phyloP scores from a whole-genome alignment of 2,797 vertebrate genomes.

The Austrolebias charrua region DNA sequence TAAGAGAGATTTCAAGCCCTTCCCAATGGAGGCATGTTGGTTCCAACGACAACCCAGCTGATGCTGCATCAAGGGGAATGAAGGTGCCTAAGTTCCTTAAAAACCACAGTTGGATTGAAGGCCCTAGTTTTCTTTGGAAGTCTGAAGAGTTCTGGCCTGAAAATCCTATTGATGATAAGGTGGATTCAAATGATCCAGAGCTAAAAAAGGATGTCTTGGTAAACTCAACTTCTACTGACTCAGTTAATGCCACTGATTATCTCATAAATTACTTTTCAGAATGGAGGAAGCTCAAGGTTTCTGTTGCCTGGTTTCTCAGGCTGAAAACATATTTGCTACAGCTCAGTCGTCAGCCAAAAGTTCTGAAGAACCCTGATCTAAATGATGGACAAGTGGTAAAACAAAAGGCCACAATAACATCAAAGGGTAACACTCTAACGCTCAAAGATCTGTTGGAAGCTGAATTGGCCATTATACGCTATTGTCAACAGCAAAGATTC shows the following conservation, averaged over 20 bases:
- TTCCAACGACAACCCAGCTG: not conserved
- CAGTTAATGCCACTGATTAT: not conserved
- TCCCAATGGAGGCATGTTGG: not conserved
- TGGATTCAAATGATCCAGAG: not conserved
- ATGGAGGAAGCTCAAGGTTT: not conserved
- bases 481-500: not conserved
- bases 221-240: not conserved
- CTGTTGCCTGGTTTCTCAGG: not conserved
- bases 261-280: not conserved
- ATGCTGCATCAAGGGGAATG: not conserved
- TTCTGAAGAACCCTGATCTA: not conserved
- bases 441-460: not conserved
- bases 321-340: not conserved
- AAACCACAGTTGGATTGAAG: not conserved
- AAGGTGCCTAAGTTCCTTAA: not conserved
- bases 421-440: not conserved
- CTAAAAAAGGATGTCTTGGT: not conserved
- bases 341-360: not conserved
- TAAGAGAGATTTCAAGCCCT: not conserved
- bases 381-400: too few species aligned
- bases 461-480: not conserved
- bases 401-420: too few species aligned
- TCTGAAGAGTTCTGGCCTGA: not conserved
- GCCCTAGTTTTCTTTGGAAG: not conserved
- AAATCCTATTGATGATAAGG: not conserved